A percentile compares a stretch with the other conserved stretches of the same genome.
Evolutionary conservation across 1,140 invertebrate species (phyloP).

Genomic region (Akabosia matsudoensis): DNA sequence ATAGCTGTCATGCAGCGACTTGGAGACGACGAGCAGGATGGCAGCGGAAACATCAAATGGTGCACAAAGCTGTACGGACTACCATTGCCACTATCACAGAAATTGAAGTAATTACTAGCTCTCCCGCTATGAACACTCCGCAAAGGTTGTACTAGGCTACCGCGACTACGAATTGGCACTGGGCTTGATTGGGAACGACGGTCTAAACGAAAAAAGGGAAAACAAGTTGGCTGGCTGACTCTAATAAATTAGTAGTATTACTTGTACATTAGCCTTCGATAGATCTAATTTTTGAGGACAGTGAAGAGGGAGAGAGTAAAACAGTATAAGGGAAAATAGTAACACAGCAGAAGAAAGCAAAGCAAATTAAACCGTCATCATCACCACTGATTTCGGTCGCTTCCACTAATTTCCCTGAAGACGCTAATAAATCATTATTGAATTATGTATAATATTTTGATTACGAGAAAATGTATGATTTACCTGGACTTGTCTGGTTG

Average conservation of each 20-base stretch:
- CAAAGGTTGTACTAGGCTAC: background rate
- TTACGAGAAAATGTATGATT: background rate
- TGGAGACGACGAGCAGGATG: background rate
- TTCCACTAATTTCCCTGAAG: too few relatives aligned
- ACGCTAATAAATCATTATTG: background rate
- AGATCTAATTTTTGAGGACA: too few relatives aligned
- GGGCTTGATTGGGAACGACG: background rate
- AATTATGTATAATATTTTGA: background rate
- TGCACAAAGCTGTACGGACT: background rate
- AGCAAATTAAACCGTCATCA: too few relatives aligned
- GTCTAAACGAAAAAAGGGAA: too few relatives aligned
- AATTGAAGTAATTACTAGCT: background rate
- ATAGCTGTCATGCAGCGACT: background rate
- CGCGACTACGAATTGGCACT: background rate
- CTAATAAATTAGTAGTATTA: too few relatives aligned
- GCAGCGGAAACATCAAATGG: background rate
- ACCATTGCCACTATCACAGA: background rate
- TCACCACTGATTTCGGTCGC: too few relatives aligned
- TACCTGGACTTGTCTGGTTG: background rate
- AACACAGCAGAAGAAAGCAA: too few relatives aligned
- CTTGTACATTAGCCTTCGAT: too few relatives aligned
- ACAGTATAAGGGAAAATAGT: too few relatives aligned
- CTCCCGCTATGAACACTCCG: background rate
- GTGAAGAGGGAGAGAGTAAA: too few relatives aligned
- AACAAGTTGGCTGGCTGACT: too few relatives aligned